phyloP scores from a whole-genome alignment of 1,140 invertebrate genomes.

The Scylla paramamosain region DNA sequence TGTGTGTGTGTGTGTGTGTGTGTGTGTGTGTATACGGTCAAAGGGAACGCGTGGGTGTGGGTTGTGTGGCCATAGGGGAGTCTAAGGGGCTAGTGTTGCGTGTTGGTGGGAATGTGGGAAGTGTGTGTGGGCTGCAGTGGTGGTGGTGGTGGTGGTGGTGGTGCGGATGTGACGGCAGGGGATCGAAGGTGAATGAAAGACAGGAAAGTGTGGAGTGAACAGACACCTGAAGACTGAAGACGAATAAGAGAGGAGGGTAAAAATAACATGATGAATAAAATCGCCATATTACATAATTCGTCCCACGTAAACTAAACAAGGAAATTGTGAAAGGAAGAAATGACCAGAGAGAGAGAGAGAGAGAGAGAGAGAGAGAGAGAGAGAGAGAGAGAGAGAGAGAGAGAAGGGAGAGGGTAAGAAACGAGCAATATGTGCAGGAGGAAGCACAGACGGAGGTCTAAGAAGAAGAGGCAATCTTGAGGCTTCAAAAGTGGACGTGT shows the following conservation, averaged over 20 bases:
- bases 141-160: slow-evolving; percentile 21
- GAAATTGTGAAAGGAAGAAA: not conserved
- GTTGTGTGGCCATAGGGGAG: not conserved
- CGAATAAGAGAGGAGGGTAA: no score
- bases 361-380: not conserved
- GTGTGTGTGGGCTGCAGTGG: not conserved
- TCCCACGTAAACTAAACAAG: no score
- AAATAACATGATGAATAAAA: no score
- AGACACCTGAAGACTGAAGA: not conserved
- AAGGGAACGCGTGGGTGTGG: not conserved
- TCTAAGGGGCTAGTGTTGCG: not conserved
- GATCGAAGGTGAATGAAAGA: not conserved
- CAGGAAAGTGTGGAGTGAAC: not conserved
- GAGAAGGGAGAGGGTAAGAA: not conserved
- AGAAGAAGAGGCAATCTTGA: not conserved
- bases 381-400: slow-evolving; percentile 11
- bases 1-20: not conserved
- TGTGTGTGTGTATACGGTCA: no score
- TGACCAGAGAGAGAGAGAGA: not conserved
- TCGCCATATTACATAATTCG: no score
- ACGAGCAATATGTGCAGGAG: not conserved
- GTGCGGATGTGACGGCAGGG: not conserved
- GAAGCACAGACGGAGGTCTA: slow-evolving; percentile 1
- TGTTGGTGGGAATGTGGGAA: slow-evolving; percentile 26
- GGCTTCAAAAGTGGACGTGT: not conserved